Evolutionary conservation across 2,888 invertebrate species (phyloP).

Genomic region (Poecilus cupreus): DNA sequence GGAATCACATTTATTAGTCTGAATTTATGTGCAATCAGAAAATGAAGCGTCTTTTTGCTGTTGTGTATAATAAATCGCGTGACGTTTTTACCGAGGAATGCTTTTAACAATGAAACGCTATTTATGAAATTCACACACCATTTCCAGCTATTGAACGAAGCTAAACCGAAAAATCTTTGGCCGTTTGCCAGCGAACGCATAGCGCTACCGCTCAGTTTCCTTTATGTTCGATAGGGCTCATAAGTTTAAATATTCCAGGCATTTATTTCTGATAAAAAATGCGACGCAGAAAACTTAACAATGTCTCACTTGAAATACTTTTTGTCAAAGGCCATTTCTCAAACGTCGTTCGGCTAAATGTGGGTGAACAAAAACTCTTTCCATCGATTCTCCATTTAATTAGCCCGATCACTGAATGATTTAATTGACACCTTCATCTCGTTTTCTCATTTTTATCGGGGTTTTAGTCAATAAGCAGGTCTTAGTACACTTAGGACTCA

Average conservation of each 20-base stretch:
- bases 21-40: slow-evolving; percentile 36
- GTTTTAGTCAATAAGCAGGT: too few relatives aligned
- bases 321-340: slow-evolving; percentile 42
- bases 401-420: slow-evolving; percentile 23
- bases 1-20: slow-evolving; percentile 19
- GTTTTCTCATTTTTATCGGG: not conserved
- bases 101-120: slow-evolving; percentile 59
- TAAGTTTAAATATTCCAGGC: slow-evolving; percentile 57
- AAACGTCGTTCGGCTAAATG: slow-evolving; percentile 15
- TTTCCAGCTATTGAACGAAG: slow-evolving; percentile 59
- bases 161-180: slow-evolving; percentile 58
- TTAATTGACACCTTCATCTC: not conserved
- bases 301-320: slow-evolving; percentile 48
- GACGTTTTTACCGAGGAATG: slow-evolving; percentile 58
- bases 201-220: slow-evolving; percentile 43
- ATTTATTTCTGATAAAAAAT: slow-evolving; percentile 54
- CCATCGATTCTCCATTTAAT: slow-evolving; percentile 30
- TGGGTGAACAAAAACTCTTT: slow-evolving; percentile 36
- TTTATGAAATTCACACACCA: slow-evolving; percentile 59
- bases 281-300: slow-evolving; percentile 48
- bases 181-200: slow-evolving; percentile 33
- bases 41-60: slow-evolving; percentile 41
- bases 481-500: too few relatives aligned
- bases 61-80: slow-evolving; percentile 57
- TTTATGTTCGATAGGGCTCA: slow-evolving; percentile 58